These are phyloP conservation scores for Timandra comae DNA, from an alignment of 2,888 invertebrate genomes.

Conservation along the genomic window DNA sequence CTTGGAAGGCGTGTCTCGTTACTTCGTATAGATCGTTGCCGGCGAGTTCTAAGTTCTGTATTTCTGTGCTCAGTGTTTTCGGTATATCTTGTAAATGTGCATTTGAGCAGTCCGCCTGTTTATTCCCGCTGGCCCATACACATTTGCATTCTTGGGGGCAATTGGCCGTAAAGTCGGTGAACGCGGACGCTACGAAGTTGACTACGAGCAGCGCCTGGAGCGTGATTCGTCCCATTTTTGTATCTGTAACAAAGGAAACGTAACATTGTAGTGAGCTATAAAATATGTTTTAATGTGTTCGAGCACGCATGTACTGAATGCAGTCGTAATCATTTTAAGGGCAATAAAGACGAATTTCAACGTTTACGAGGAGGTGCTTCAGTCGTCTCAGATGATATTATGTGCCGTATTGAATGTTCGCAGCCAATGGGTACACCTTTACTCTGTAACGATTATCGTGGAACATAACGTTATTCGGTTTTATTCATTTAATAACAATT, in stretches of 20 bases:
- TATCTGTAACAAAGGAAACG: slow-evolving; percentile 55
- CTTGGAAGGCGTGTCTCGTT: slow-evolving; percentile 80
- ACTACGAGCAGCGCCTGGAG: slow-evolving; percentile 40
- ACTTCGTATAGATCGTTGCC: slow-evolving; percentile 82
- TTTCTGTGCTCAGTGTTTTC: slow-evolving; percentile 81
- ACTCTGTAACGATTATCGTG: too few relatives aligned
- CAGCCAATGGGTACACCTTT: too few relatives aligned
- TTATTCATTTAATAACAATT: too few relatives aligned
- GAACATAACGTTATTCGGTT: too few relatives aligned
- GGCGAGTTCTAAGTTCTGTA: slow-evolving; percentile 84
- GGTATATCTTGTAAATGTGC: slow-evolving; percentile 83
- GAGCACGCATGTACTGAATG: slow-evolving; percentile 39
- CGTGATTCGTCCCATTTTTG: slow-evolving; percentile 47
- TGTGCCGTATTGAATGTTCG: too few relatives aligned
- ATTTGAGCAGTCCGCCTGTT: slow-evolving; percentile 86
- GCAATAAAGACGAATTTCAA: slow-evolving; percentile 37
- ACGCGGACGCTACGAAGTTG: slow-evolving; percentile 38
- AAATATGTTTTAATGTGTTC: slow-evolving; percentile 15
- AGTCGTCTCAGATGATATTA: slow-evolving; percentile 26
- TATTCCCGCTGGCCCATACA: slow-evolving; percentile 90
- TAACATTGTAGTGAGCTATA: slow-evolving; percentile 19
- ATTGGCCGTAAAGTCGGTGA: slow-evolving; percentile 74
- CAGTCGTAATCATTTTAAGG: slow-evolving; percentile 40
- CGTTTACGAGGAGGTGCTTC: slow-evolving; percentile 23
- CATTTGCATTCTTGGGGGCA: slow-evolving; percentile 86